Evolutionary conservation across 1,140 invertebrate genomes (phyloP).

Genomic region (Goniozus legneri): DNA sequence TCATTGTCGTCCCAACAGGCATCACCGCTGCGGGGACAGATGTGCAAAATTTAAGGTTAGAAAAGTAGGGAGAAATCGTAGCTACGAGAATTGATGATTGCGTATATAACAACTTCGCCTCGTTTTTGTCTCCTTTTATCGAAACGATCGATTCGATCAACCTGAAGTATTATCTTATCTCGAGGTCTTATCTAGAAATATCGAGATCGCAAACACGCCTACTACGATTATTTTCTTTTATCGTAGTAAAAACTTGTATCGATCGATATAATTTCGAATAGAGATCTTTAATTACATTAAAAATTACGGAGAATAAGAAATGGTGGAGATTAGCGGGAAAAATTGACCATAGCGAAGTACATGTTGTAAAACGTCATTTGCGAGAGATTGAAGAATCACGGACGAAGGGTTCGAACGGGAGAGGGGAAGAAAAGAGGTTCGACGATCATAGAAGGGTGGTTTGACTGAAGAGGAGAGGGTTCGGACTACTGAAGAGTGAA

Average conservation of each 20-base stretch:
- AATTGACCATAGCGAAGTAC: slow-evolving; percentile 38
- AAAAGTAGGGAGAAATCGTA: slow-evolving; percentile 8
- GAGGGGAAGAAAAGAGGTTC: slow-evolving; percentile 23
- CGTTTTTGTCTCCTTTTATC: no score
- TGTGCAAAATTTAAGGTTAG: slow-evolving; percentile 48
- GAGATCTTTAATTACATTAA: no score
- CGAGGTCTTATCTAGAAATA: no score
- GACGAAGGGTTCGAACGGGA: slow-evolving; percentile 21
- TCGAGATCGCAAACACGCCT: no score
- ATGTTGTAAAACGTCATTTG: slow-evolving; percentile 35
- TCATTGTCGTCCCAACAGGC: slow-evolving; percentile 45
- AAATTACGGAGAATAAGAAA: no score
- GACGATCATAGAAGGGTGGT: slow-evolving; percentile 14
- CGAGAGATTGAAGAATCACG: slow-evolving; percentile 37
- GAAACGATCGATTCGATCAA: no score
- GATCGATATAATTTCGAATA: no score
- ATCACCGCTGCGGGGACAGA: slow-evolving; percentile 40
- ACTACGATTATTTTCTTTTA: no score
- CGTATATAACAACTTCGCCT: no score
- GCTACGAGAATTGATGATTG: neutral
- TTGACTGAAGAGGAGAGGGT: slow-evolving; percentile 33
- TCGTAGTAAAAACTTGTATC: no score
- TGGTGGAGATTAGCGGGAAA: no score
- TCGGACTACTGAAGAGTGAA: slow-evolving; percentile 51
- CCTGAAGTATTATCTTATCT: no score